A percentile compares a stretch with the other conserved stretches of the same genome.
These are phyloP conservation scores for Sterna hirundo DNA, from an alignment of 2,113 vertebrate genomes.

Conservation along the genomic window DNA sequence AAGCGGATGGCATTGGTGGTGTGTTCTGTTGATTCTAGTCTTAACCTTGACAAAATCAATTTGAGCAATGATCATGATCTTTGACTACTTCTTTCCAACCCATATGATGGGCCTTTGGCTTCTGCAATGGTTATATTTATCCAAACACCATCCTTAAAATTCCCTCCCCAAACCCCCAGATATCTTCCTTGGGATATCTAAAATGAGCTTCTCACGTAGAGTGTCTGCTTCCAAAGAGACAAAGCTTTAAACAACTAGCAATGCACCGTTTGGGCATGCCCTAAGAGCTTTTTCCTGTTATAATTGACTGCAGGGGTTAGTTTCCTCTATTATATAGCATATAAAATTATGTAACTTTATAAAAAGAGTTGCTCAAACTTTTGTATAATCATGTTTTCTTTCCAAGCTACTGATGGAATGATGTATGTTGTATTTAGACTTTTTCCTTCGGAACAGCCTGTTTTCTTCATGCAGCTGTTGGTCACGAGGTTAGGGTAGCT, in stretches of 20 bases:
- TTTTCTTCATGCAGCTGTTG: background rate
- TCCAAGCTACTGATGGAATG: background rate
- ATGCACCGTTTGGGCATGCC: background rate
- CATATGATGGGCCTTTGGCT: background rate
- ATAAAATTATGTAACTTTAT: background rate
- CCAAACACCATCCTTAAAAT: background rate
- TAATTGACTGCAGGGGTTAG: background rate
- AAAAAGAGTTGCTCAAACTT: background rate
- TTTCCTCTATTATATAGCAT: background rate
- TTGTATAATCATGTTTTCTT: background rate
- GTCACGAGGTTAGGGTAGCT: background rate
- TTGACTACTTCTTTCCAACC: background rate
- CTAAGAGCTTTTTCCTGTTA: background rate
- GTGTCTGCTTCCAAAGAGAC: background rate
- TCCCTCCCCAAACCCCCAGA: background rate
- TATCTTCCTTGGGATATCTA: background rate
- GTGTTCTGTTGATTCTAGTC: background rate
- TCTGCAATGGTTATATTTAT: background rate
- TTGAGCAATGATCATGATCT: background rate
- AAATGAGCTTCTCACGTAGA: background rate
- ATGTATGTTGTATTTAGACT: background rate
- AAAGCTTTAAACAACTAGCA: background rate
- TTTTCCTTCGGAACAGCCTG: background rate
- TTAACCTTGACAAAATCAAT: constrained; percentile 1
- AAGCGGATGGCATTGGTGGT: background rate